Base-by-base conservation (phyloP, 1,140 invertebrate genomes). In the Drosophila eugracilis region DNA sequence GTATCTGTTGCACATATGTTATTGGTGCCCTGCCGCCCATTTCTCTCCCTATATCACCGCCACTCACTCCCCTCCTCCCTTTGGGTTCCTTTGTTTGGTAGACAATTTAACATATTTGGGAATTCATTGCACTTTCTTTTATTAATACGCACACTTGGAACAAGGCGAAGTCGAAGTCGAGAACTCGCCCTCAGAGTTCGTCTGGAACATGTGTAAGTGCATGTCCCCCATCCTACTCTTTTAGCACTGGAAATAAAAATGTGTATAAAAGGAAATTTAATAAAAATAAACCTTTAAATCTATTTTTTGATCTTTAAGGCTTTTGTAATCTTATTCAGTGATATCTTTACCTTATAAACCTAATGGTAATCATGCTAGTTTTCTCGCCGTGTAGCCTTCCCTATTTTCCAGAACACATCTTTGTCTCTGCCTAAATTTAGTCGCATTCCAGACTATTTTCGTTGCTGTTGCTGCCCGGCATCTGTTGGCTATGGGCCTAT, bases 91-190 rank as follows among this genome's bases (percentile, higher is more conserved):
- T 86, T 86, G 83, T 86, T 86, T 86, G 83, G 83, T 75, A 75
- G 83, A 86, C 74, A 88, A 86, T 86, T 86, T 86, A 86, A 86
- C 83, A 86, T 86, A 88, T 86, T 86, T 86, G 83, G 83, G 83
- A 86, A 86, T 86, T 86, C 83, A 86, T 88, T 86, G 83, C 83
- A 86, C 83, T 86, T 86, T 86, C 83, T 88, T 86, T 86, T 86
- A 86, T 86, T 88, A 88, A 88, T 88, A 88, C 81, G 74, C 78
- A 71, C 60, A 62, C 55, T 73, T 49, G 34, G 44, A 69, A 19
- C 58, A 44, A 37, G 41, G 22, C 12, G 34, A 55, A 60, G 75
- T 76, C 65, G 57, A 84, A 52, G 42, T 48, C 44, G 69, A 57
- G 60, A 55, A 65, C 58, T 74, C 57, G 62, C 73, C 41, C 52